Evolutionary conservation across 2,888 invertebrate genomes (phyloP), one percentile per base, ranked within the genome.

Genomic region (Palloptera scutellata): DNA sequence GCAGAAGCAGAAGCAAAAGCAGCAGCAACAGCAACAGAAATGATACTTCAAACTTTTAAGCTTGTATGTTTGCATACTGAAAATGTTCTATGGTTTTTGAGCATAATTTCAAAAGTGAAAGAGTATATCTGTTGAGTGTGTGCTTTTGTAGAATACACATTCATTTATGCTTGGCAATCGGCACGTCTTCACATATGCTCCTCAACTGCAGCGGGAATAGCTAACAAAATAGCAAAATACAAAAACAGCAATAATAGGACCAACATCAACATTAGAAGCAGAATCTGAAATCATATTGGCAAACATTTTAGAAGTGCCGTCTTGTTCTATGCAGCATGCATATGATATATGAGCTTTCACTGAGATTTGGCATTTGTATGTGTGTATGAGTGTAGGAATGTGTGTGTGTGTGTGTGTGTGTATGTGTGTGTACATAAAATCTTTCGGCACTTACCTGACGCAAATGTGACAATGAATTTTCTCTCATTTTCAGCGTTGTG

Each of bases 381-480:
- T 19, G 10, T n/a, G 13, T 13, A 9, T 30, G n/a, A 55, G 30
- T 30, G n/a, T n/a, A n/a, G n/a, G n/a, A n/a, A 12, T 30, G 15
- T 41, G 17, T 15, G 48, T 48, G 15, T 40, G 51, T 40, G 9
- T 61, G 61, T 60, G 19, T 61, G 20, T 11, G 30, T 61, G 61
- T 52, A 68, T 73, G 41, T 64, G 19, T 63, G 60, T 66, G 70
- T 72, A 71, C 70, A 6, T 53, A 53, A 30, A 53, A 53, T 53
- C 63, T 71, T 71, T 55, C 66, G 65, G 57, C 69, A 69, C 63
- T 67, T 59, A 65, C 60, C 43, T 72, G 75, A 69, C 68, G 67
- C 69, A 71, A 72, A 72, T 74, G 68, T 72, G 72, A 75, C 76
- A 73, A 75, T 75, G 70, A 72, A 69, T 61, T 68, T 71, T 62